Conservation (phyloP, 2,888 invertebrate species). For the Allygus modestus region DNA sequence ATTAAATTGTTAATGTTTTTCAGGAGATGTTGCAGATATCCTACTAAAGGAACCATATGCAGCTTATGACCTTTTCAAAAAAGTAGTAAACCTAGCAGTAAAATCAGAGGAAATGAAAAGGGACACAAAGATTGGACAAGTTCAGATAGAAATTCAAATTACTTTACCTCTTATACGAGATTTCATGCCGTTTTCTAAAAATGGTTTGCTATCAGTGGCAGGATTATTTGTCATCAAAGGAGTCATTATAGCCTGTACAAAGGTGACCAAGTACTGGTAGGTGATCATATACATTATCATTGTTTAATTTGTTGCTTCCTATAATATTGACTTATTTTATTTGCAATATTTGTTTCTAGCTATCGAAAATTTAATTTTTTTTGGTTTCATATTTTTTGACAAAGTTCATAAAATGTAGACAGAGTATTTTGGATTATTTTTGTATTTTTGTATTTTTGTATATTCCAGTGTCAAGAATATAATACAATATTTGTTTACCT, state of each 20-base stretch:
- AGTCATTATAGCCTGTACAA: conserved; percentile 45
- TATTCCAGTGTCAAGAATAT: too few relatives aligned
- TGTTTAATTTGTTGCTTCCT: too few relatives aligned
- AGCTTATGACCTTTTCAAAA: background rate
- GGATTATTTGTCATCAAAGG: conserved; percentile 56
- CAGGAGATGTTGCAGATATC: conserved; percentile 23
- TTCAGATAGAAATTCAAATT: background rate
- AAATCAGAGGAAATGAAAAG: conserved; percentile 11
- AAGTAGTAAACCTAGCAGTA: conserved; percentile 24
- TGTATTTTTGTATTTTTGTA: too few relatives aligned
- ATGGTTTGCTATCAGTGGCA: background rate
- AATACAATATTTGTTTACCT: too few relatives aligned
- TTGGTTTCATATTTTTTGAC: too few relatives aligned
- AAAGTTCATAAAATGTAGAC: too few relatives aligned
- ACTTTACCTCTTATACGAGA: conserved; percentile 13
- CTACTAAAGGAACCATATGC: conserved; percentile 12
- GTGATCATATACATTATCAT: too few relatives aligned
- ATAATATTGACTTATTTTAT: too few relatives aligned
- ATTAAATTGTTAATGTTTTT: background rate
- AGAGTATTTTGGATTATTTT: too few relatives aligned
- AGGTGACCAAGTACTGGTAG: conserved; percentile 45
- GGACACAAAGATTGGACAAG: background rate
- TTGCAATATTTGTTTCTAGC: too few relatives aligned
- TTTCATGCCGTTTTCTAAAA: background rate
- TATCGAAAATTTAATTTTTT: too few relatives aligned